A percentile compares a stretch with the other conserved stretches of the same genome.
phyloP scores from a whole-genome alignment of 2,797 vertebrate genomes.

The Arctocebus calabarensis region DNA sequence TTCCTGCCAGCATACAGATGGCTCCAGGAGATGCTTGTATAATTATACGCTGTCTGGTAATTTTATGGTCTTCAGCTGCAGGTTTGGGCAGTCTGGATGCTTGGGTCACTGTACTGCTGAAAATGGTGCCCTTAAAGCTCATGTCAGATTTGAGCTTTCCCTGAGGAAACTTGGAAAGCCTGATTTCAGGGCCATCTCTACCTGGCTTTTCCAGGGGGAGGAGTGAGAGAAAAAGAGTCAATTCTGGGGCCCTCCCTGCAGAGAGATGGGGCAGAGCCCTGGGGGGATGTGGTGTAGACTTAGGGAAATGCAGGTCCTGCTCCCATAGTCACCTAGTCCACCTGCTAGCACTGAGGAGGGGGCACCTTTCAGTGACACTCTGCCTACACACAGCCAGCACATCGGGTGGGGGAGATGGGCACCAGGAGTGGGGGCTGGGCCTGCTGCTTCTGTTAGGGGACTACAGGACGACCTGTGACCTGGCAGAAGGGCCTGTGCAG shows the following conservation, averaged over 20 bases:
- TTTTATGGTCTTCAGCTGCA: no score
- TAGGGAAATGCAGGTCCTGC: accelerated
- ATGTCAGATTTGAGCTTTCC: no score
- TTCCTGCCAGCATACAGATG: background rate
- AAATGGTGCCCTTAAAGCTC: background rate
- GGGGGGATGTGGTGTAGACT: accelerated
- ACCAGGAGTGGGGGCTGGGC: no score
- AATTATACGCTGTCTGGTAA: no score
- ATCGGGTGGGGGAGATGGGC: no score
- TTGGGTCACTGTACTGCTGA: accelerated
- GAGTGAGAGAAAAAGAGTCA: background rate
- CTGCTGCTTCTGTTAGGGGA: no score
- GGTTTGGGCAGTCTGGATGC: accelerated
- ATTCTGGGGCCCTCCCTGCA: accelerated
- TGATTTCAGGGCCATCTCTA: accelerated
- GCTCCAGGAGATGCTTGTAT: no score
- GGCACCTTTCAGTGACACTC: no score
- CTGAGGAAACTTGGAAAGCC: accelerated
- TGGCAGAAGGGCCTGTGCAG: no score
- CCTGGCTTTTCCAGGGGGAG: background rate
- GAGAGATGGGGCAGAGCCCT: background rate
- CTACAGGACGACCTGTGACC: no score
- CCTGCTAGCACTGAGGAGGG: no score
- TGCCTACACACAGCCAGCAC: no score
- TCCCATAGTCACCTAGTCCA: accelerated